These are phyloP conservation scores for rabbit (Oryctolagus cuniculus) DNA, from an alignment of 2,113 vertebrate genomes.

Conservation along the genomic window mOryCun1.1 NC_091449.1:45297001-45297500, in stretches of 20 bases:
- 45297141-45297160: slow-evolving; percentile 76
- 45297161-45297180: slow-evolving; percentile 73
- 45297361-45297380: slow-evolving; percentile 35
- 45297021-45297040: slow-evolving; percentile 94
- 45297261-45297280: neutral
- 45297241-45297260: slow-evolving; percentile 33
- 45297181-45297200: slow-evolving; percentile 61
- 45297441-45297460: neutral
- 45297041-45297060: slow-evolving; percentile 90
- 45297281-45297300: neutral
- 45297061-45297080: slow-evolving; percentile 91
- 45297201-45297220: slow-evolving; percentile 68
- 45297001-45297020: slow-evolving; percentile 93
- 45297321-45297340: neutral
- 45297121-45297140: slow-evolving; percentile 75
- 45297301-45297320: neutral
- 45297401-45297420: slow-evolving; percentile 37
- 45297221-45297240: neutral
- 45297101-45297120: slow-evolving; percentile 83
- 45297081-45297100: slow-evolving; percentile 84
- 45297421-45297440: slow-evolving; percentile 59
- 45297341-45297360: neutral
- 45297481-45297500: slow-evolving; percentile 64
- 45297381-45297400: slow-evolving; percentile 6
- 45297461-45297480: slow-evolving; percentile 31